Conservation (phyloP, 2,797 vertebrate genomes). For the Phoxinus dragarum region DNA sequence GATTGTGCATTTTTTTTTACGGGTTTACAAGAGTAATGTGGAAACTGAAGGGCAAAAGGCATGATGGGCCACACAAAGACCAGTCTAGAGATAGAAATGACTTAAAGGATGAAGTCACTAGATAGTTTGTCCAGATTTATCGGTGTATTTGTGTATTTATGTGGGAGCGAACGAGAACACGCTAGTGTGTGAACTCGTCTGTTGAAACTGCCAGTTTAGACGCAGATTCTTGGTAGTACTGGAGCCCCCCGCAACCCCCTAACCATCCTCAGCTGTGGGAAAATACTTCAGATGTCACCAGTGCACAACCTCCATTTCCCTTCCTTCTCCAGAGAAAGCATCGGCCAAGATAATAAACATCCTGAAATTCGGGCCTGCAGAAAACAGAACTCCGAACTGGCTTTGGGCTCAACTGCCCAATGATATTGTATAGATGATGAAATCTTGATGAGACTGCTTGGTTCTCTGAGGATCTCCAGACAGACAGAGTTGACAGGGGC, state of each 20-base stretch:
- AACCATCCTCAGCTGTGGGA: conserved; percentile 71
- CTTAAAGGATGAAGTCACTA: conserved; percentile 59
- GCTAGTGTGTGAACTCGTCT: conserved; percentile 27
- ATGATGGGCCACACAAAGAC: conserved; percentile 31
- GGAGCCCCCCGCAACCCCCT: conserved; percentile 43
- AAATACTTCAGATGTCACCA: conserved; percentile 74
- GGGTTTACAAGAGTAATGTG: not conserved
- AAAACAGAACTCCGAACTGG: conserved; percentile 27
- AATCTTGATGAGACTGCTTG: conserved; percentile 1
- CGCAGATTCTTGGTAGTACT: conserved; percentile 17
- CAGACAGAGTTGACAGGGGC: not conserved
- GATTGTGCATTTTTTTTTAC: conserved; percentile 11
- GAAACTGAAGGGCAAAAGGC: conserved; percentile 20
- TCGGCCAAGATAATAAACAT: conserved; percentile 64
- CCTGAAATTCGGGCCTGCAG: conserved; percentile 30
- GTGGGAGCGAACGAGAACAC: conserved; percentile 3
- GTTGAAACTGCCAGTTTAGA: conserved; percentile 40
- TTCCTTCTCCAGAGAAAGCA: conserved; percentile 64
- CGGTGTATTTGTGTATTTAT: not conserved
- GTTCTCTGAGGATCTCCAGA: conserved; percentile 35
- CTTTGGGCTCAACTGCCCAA: conserved; percentile 7
- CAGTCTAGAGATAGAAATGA: conserved; percentile 16
- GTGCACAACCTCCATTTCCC: conserved; percentile 63
- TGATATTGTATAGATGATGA: conserved; percentile 1
- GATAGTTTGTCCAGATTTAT: conserved; percentile 28